A percentile compares a stretch with the other conserved stretches of the same genome.
These are phyloP conservation scores for Mylabris phalerata DNA, from an alignment of 1,140 invertebrate species.

Conservation along the genomic window DNA sequence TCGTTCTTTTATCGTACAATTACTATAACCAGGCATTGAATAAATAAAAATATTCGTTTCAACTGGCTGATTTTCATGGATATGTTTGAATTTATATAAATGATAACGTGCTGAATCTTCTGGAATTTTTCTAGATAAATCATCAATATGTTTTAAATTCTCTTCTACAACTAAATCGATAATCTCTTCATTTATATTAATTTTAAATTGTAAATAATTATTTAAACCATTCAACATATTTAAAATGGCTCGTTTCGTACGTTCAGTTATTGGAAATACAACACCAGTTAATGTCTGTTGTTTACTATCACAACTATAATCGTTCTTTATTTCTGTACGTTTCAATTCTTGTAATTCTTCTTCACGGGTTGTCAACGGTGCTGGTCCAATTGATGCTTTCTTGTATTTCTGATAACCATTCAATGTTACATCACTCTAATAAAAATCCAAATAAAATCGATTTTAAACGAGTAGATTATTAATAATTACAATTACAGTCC, in stretches of 20 bases:
- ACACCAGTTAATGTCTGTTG: constrained; percentile 90
- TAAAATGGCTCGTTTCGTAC: constrained; percentile 66
- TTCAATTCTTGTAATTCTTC: constrained; percentile 80
- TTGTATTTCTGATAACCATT: constrained; percentile 77
- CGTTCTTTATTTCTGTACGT: constrained; percentile 65
- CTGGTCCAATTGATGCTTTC: constrained; percentile 69
- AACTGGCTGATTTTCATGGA: constrained; percentile 56
- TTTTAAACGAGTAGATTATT: background rate
- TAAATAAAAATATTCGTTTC: constrained; percentile 93
- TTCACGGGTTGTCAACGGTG: constrained; percentile 82
- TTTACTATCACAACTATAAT: constrained; percentile 75
- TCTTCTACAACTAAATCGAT: constrained; percentile 65
- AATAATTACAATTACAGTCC: constrained; percentile 59
- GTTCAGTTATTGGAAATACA: constrained; percentile 83
- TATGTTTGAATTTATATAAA: constrained; percentile 85
- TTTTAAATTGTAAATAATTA: constrained; percentile 72
- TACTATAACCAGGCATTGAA: constrained; percentile 88
- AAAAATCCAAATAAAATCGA: constrained; percentile 18
- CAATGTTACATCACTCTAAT: constrained; percentile 71
- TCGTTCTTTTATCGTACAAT: constrained; percentile 87
- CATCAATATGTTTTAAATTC: constrained; percentile 50
- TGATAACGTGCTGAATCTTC: constrained; percentile 84
- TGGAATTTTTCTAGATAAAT: constrained; percentile 71
- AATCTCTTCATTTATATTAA: constrained; percentile 69
- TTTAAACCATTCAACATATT: constrained; percentile 58